These are phyloP conservation scores for Gymnothorax reevesii DNA, from an alignment of 2,797 vertebrate genomes.

Conservation along the genomic window DNA sequence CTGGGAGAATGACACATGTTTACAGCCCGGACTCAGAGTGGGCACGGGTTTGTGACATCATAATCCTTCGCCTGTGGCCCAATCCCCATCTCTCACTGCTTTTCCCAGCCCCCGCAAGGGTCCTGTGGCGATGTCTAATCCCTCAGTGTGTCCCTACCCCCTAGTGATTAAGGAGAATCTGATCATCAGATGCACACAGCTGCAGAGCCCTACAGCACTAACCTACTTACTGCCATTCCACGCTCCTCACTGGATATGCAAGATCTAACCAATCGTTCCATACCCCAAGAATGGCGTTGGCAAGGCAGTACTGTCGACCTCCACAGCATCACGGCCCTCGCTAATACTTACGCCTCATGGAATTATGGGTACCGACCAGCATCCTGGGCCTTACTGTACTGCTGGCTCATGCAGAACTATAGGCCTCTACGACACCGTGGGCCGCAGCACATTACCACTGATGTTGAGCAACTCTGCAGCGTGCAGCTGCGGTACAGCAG, in stretches of 20 bases:
- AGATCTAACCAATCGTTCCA: background rate
- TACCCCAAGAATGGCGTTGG: background rate
- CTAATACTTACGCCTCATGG: background rate
- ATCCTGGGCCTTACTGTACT: background rate
- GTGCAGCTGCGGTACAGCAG: background rate
- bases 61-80: background rate
- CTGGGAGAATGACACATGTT: background rate
- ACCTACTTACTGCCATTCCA: background rate
- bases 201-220: constrained; percentile 1
- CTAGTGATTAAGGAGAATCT: background rate
- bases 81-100: background rate
- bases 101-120: background rate
- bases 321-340: background rate
- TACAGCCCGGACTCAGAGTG: background rate
- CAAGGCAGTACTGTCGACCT: background rate
- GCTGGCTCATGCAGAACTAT: background rate
- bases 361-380: background rate
- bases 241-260: background rate
- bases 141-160: background rate
- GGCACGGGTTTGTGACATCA: background rate
- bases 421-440: background rate
- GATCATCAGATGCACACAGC: background rate
- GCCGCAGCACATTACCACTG: background rate
- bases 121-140: background rate
- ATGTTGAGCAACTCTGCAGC: too few relatives aligned